Evolutionary conservation across 2,113 vertebrate genomes (phyloP).

Genomic region (Hippotragus niger): DNA sequence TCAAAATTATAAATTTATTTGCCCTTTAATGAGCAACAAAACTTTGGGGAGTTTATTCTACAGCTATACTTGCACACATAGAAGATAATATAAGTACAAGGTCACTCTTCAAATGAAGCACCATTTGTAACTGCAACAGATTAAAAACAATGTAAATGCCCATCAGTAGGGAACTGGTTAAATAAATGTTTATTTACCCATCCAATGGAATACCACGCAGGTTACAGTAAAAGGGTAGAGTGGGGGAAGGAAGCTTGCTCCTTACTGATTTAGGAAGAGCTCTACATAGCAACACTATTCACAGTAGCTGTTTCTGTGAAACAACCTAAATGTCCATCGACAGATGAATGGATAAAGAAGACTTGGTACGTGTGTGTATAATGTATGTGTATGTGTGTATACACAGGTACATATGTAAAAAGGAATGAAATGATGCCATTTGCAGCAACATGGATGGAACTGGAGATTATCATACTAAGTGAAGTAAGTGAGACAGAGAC

Average conservation of each 20-base stretch:
- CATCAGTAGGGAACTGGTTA: background rate
- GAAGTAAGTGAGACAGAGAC: background rate
- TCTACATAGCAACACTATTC: background rate
- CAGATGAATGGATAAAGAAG: background rate
- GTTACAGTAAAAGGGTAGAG: background rate
- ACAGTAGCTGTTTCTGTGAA: background rate
- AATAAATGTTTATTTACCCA: background rate
- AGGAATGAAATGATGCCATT: background rate
- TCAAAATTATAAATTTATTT: slow-evolving; percentile 32
- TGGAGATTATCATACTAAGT: background rate
- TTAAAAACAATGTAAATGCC: background rate
- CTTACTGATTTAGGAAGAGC: background rate
- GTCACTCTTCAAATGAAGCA: background rate
- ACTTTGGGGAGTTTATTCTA: background rate
- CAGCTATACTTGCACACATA: background rate
- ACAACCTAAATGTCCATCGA: background rate
- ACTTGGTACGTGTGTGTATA: background rate
- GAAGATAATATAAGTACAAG: slow-evolving; percentile 1
- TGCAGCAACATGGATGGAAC: background rate
- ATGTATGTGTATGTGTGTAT: background rate
- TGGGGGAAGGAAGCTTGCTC: background rate
- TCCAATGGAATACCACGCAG: background rate
- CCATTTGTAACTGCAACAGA: background rate
- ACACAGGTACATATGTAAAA: background rate
- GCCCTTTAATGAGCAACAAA: background rate